A percentile compares a stretch with the other conserved stretches of the same genome.
Evolutionary conservation across 2,888 invertebrate species (phyloP).

Genomic region (Apeira syringaria): DNA sequence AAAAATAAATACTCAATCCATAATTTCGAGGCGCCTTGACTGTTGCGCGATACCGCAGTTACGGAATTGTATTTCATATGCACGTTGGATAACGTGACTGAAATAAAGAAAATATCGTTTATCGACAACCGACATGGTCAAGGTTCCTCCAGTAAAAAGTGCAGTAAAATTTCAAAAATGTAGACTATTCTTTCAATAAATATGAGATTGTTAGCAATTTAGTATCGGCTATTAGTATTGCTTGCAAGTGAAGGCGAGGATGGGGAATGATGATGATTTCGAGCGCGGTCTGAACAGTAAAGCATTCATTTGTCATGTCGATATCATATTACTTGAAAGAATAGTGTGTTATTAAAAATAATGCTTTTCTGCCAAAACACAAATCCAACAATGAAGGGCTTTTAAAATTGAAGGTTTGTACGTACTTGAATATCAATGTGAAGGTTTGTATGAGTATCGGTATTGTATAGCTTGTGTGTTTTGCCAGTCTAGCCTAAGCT

Average conservation of each 20-base stretch:
- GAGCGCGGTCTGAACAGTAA: conserved; percentile 11
- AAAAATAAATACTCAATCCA: conserved; percentile 79
- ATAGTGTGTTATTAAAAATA: conserved; percentile 55
- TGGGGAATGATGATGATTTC: conserved; percentile 9
- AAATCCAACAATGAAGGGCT: conserved; percentile 44
- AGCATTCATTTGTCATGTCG: conserved; percentile 2
- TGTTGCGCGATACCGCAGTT: conserved; percentile 35
- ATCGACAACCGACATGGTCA: conserved; percentile 49
- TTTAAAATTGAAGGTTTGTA: conserved; percentile 21
- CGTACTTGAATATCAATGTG: conserved; percentile 29
- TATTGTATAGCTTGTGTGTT: conserved; percentile 54
- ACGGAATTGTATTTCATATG: conserved; percentile 21
- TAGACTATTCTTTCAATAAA: conserved; percentile 62
- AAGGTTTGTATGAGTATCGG: conserved; percentile 29
- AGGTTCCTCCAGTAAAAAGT: conserved; percentile 75
- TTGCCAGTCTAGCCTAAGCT: conserved; percentile 80
- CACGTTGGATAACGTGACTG: conserved; percentile 14
- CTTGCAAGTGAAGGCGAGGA: conserved; percentile 3
- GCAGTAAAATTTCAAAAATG: conserved; percentile 76
- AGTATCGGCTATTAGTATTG: conserved; percentile 4
- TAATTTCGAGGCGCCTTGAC: conserved; percentile 74
- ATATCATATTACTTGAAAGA: conserved; percentile 53
- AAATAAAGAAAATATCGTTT: conserved; percentile 23
- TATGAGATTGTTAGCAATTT: conserved; percentile 22
- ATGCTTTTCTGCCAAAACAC: conserved; percentile 79